Evolutionary conservation across 92 coral and sea anemone species (phyloP).

Genomic region (Meandrina meandrites): DNA sequence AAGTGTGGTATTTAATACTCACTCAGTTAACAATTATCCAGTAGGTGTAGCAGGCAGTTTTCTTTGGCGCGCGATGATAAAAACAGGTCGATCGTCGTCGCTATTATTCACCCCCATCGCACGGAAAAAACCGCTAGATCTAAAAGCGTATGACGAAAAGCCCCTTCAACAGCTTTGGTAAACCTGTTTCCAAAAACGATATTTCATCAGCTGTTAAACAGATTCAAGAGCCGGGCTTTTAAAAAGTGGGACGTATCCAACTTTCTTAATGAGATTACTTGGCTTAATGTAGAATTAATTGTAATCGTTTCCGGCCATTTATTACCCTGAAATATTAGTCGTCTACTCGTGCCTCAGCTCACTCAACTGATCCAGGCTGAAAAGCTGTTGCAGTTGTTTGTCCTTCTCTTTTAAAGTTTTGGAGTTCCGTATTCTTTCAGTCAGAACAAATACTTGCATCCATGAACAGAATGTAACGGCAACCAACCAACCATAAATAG

Average conservation of each 20-base stretch:
- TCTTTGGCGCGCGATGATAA: too few relatives aligned
- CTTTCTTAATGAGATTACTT: not conserved
- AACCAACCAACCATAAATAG: too few relatives aligned
- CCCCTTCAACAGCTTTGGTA: not conserved
- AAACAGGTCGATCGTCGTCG: too few relatives aligned
- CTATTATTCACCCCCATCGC: too few relatives aligned
- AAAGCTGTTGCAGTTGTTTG: not conserved
- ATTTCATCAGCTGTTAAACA: not conserved
- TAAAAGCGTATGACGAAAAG: not conserved
- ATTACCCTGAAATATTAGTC: not conserved
- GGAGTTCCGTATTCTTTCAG: too few relatives aligned
- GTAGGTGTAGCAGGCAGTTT: too few relatives aligned
- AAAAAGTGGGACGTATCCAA: not conserved
- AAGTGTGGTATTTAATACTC: too few relatives aligned
- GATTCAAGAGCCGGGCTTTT: not conserved
- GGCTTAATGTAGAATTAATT: not conserved
- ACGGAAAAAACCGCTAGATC: too few relatives aligned
- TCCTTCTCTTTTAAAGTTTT: too few relatives aligned
- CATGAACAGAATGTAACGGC: not conserved
- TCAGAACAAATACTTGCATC: not conserved
- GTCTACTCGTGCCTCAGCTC: not conserved
- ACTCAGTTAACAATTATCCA: too few relatives aligned
- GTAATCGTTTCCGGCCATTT: not conserved
- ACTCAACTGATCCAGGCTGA: not conserved
- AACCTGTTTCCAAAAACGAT: not conserved